Conservation (phyloP, 2,888 invertebrate genomes). For the Coenonympha arcania region DNA sequence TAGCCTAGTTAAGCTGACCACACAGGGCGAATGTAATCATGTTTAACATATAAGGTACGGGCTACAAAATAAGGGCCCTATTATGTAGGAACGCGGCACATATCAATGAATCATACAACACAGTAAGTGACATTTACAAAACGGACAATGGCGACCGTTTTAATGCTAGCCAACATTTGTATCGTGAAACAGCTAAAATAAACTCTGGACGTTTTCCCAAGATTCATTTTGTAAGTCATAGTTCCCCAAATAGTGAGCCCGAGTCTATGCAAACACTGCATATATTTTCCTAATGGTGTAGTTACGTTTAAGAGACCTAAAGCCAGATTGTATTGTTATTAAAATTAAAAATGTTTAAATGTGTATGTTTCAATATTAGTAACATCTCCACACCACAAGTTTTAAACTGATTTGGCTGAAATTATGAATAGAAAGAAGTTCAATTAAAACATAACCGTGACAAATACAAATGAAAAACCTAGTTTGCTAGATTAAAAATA, state of each 20-base stretch:
- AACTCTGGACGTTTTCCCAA: constrained; percentile 50
- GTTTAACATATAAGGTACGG: constrained; percentile 24
- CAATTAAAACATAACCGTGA: too few relatives aligned
- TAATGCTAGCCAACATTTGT: constrained; percentile 18
- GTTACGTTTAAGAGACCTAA: too few relatives aligned
- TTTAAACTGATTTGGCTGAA: too few relatives aligned
- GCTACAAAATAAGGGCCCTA: constrained; percentile 22
- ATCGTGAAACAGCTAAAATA: constrained; percentile 22
- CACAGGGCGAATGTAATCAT: constrained; percentile 21
- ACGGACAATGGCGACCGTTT: constrained; percentile 22
- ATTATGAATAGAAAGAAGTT: too few relatives aligned
- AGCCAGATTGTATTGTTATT: too few relatives aligned
- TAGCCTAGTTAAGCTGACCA: constrained; percentile 16
- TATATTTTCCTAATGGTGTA: too few relatives aligned
- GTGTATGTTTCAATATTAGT: too few relatives aligned
- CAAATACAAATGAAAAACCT: too few relatives aligned
- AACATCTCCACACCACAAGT: too few relatives aligned
- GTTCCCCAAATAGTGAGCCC: neutral
- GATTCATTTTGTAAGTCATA: constrained; percentile 49
- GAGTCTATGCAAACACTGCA: too few relatives aligned
- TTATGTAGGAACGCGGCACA: constrained; percentile 22
- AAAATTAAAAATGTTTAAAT: too few relatives aligned
- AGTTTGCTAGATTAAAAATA: too few relatives aligned
- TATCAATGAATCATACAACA: constrained; percentile 26
- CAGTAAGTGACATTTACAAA: constrained; percentile 24